A percentile compares a stretch with the other conserved stretches of the same genome.
phyloP scores from a whole-genome alignment of 2,797 vertebrate species.

The Orientallactaga sibirica region DNA sequence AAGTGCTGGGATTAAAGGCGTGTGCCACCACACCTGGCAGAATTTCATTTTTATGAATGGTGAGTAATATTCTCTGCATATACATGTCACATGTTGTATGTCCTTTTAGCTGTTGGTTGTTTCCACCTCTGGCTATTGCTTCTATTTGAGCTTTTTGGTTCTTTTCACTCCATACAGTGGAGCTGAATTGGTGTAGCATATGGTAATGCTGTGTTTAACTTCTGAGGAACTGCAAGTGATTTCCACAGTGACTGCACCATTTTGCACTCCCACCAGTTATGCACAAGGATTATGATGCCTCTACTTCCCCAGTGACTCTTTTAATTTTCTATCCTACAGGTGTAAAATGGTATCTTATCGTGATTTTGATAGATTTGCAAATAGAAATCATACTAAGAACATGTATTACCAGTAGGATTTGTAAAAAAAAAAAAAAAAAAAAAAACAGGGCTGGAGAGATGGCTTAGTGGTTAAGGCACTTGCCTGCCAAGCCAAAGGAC shows the following conservation, averaged over 20 bases:
- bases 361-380: conserved; percentile 12
- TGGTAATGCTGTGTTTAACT: background rate
- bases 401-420: background rate
- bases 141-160: background rate
- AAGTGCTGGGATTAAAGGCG: too few species aligned
- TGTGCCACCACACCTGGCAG: too few species aligned
- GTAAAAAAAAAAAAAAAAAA: background rate
- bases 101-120: background rate
- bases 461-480: too few species aligned
- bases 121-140: background rate
- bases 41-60: background rate
- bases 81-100: background rate
- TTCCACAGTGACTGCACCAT: background rate
- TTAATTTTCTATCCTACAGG: background rate
- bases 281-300: background rate
- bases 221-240: background rate
- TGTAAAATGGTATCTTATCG: background rate
- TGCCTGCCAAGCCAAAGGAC: too few species aligned
- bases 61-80: background rate
- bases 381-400: background rate
- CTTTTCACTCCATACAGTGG: background rate
- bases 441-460: background rate
- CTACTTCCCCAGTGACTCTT: background rate
- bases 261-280: background rate
- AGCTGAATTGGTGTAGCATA: background rate